Base-by-base conservation (phyloP, 2,888 invertebrate species). In the Lapara coniferarum region DNA sequence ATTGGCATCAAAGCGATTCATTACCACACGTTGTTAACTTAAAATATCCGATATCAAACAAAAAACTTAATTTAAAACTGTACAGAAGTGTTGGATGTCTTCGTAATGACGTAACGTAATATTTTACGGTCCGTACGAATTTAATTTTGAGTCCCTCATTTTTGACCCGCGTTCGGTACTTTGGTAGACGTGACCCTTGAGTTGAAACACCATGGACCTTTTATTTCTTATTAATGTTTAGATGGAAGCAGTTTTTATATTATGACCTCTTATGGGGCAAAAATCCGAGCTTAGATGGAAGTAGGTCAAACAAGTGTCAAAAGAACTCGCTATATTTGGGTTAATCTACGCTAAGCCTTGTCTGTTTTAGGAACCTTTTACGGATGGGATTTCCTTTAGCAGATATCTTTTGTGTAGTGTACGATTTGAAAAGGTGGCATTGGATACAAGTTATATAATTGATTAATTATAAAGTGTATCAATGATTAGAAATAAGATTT, bases 21-120 rank as follows among this genome's bases (percentile, higher is more conserved):
- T 63, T 63, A 63, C 6, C 59, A 63, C 46, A 67, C 56, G 46
- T 44, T 56, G 55, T 55, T 55, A 53, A 37, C 30, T 49, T 13
- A 69, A 69, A 69, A 67, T 71, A 67, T 71, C 67, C 25, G 49
- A 53, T 69, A 66, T 68, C 71, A 71, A 71, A 71, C 46, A 51
- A 51, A 49, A 63, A 56, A 67, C 44, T 44, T 53, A 30, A 59
- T 55, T 44, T 66, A 58, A 49, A 66, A 19, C 63, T 14, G 56
- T 16, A 5, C 56, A 0, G 30, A 10, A 56, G 56, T 63, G 53
- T 55, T 53, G 55, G 67, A 49, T 66, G 53, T 68, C 66, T 63
- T 51, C 59, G 59, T 92, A 91, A 92, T 92, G 90, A 92, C 87
- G 93, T 91, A 91, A 92, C 88, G 86, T 89, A 86, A 92, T 90